Evolutionary conservation across 2,888 invertebrate genomes (phyloP).

Genomic region (Philereme transversata): DNA sequence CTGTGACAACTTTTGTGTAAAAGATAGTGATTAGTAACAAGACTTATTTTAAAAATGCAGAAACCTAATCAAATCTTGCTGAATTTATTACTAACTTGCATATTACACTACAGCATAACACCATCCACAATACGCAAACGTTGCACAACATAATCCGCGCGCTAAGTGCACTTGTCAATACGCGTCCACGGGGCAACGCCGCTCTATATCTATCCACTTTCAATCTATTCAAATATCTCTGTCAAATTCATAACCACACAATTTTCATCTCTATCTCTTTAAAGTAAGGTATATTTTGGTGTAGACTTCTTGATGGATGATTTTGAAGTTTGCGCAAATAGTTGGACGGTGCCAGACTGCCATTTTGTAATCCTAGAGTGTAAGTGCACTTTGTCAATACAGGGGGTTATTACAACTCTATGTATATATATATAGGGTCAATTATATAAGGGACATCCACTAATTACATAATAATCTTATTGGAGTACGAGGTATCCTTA

Average conservation of each 20-base stretch:
- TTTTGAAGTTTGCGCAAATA: conserved; percentile 47
- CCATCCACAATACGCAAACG: conserved; percentile 43
- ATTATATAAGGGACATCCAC: background rate
- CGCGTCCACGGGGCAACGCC: conserved; percentile 50
- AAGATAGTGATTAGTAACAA: no score
- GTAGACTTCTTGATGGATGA: conserved; percentile 10
- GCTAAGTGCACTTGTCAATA: conserved; percentile 78
- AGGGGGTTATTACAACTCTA: conserved; percentile 50
- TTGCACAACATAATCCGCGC: conserved; percentile 65
- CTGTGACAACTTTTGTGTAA: no score
- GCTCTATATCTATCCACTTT: conserved; percentile 53
- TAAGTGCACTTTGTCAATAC: conserved; percentile 72
- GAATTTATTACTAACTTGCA: no score
- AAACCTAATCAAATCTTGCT: no score
- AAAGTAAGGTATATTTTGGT: conserved; percentile 1
- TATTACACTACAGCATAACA: conserved; percentile 40
- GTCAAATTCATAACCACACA: conserved; percentile 29
- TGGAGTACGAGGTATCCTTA: no score
- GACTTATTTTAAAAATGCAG: no score
- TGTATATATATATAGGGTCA: conserved; percentile 15
- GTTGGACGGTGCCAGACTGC: conserved; percentile 60
- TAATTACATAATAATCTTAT: no score
- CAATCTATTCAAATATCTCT: conserved; percentile 65
- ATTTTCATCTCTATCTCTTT: conserved; percentile 28
- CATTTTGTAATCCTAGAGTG: conserved; percentile 71